A percentile compares a stretch with the other conserved stretches of the same genome.
Conservation (phyloP, 2,113 vertebrate genomes). For the Pseudorectes ferrugineus region DNA sequence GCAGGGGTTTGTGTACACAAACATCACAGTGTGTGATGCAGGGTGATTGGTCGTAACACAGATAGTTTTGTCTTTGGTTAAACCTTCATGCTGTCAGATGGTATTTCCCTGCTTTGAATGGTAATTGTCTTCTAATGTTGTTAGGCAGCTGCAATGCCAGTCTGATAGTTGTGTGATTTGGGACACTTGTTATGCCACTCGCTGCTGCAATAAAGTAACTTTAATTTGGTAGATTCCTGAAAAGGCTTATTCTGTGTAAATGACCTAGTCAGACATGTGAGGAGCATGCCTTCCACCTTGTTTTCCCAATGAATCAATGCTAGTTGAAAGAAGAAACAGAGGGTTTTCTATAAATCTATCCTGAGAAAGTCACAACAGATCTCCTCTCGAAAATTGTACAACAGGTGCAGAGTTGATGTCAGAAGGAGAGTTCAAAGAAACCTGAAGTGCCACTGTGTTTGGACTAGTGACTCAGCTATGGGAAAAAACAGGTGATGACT, state of each 20-base stretch:
- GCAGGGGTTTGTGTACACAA: not conserved
- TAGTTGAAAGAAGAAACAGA: not conserved
- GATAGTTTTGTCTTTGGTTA: not conserved
- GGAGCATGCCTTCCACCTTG: not conserved
- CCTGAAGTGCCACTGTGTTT: not conserved
- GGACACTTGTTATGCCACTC: not conserved
- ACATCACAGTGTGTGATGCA: fast-evolving
- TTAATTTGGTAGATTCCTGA: not conserved
- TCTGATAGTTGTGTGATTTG: not conserved
- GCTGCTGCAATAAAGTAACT: not conserved
- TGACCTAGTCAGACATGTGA: not conserved
- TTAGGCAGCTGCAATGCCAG: not conserved
- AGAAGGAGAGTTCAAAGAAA: not conserved
- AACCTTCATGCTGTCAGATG: not conserved
- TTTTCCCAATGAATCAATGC: not conserved
- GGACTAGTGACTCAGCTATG: not conserved
- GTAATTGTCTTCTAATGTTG: not conserved
- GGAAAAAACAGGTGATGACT: not conserved
- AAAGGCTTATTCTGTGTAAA: not conserved
- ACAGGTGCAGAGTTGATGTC: not conserved
- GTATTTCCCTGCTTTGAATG: not conserved
- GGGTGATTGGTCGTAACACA: fast-evolving
- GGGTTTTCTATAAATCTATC: not conserved
- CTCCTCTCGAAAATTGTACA: not conserved
- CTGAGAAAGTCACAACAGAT: not conserved